Evolutionary conservation across 2,888 invertebrate species (phyloP), one percentile per base, ranked within the genome.

Genomic region (Drosophila robusta): DNA sequence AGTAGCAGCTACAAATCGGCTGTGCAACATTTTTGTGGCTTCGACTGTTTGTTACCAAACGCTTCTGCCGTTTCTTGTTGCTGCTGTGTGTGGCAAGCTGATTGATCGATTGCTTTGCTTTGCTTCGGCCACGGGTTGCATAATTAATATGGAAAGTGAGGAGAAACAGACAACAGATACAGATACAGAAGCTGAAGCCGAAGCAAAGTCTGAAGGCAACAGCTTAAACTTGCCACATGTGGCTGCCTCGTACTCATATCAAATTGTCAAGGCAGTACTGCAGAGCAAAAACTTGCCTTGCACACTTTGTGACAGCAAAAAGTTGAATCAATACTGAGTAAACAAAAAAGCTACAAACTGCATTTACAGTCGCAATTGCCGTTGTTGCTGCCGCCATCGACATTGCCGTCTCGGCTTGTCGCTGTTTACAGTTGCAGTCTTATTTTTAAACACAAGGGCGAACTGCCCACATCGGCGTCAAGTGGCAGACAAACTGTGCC

Each of bases 361-460:
- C 24, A 79, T 58, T 54, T 78, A 47, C 58, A 62, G 44, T 26
- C 11, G 41, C 64, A 44, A 29, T 50, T 22, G 45, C 54, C 5
- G 26, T 45, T 36, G 70, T 18, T 49, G 54, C 22, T 54, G 60
- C 22, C 41, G 60, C 38, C 18, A 44, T 51, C 57, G 74, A 54
- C 54, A 55, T 58, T 54, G 52, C 29, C 51, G 44, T 57, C n/a
- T 45, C 16, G 36, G 38, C 42, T 39, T 56, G 65, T 47, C 67
- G 71, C 51, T 62, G 87, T 88, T 86, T 71, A 76, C 80, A 76
- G 77, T 76, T 76, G 72, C 72, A 64, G 76, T 72, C 71, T 86
- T 82, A 82, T 82, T 82, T 82, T 86, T 88, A 88, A 88, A 83
- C 62, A 70, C 81, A 82, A 82, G 82, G 82, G 89, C 82, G 87